Evolutionary conservation across 2,113 vertebrate genomes (phyloP), one percentile per base, ranked within the genome.

Genomic region (Camelus dromedarius): DNA sequence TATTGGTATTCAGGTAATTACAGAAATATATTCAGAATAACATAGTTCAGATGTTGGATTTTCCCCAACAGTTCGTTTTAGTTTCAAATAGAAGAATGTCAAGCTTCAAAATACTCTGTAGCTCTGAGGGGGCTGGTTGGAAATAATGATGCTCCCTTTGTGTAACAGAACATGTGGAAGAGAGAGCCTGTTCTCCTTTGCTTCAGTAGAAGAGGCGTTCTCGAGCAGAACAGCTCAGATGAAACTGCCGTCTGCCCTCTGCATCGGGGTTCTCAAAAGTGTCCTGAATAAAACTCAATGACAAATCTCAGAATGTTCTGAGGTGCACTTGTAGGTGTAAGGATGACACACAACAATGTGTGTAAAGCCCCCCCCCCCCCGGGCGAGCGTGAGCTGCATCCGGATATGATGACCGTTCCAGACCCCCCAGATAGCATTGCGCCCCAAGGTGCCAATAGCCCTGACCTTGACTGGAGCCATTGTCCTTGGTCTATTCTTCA

Each of bases 301-400:
- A 35, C 64, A 52, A 5, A 26, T 67, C 20, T 20, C 16, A 7
- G 56, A 8, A 30, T 32, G 32, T 28, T 56, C 16, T 14, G 38
- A 42, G 38, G 38, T 42, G 80, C 24, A 46, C 20, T 52, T 70
- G 56, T 38, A 11, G 62, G 38, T 54, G 28, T 72, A 14, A 26
- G 19, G 19, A 72, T 35, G 12, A 42, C 15, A 24, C 22, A 19
- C 5, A 20, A 11, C 56, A 13, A 3, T 14, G 56, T n/a, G 20
- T 48, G 4, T 10, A 48, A 60, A 52, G 20, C 16, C 6, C 18
- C 26, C 13, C 35, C 35, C 35, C 12, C 32, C 7, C 5, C 3
- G 0, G 0, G 7, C 0, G 15, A 58, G 75, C 20, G 26, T 2
- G 8, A 50, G 0, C 48, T 13, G 9, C 1, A 16, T 24, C n/a